These are phyloP conservation scores for Thamnophis sirtalis DNA, from an alignment of 2,113 vertebrate genomes.

Conservation along the genomic window DNA sequence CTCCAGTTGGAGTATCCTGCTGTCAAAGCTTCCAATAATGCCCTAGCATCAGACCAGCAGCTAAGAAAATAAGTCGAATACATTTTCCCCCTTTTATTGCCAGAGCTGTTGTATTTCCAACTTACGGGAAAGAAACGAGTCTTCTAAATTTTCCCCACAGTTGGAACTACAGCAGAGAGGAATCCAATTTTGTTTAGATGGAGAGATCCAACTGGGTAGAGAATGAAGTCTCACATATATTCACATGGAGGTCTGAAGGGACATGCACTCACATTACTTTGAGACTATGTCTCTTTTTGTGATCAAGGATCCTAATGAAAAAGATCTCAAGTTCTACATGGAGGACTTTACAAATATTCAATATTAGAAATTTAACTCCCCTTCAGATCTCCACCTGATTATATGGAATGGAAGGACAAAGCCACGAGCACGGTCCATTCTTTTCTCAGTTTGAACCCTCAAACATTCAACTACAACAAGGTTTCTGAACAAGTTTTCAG, in stretches of 20 bases:
- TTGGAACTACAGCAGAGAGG: not conserved
- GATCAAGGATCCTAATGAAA: not conserved
- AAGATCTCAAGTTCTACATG: not conserved
- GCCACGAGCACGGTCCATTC: not conserved
- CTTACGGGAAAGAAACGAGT: not conserved
- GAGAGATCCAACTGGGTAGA: not conserved
- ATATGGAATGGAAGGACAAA: not conserved
- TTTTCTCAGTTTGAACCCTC: not conserved
- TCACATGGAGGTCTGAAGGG: not conserved
- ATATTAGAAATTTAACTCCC: not conserved
- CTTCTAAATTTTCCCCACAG: not conserved
- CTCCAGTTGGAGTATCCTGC: not conserved
- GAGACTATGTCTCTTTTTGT: not conserved
- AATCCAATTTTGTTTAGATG: not conserved
- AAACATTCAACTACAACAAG: not conserved
- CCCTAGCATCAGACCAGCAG: not conserved
- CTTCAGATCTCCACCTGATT: not conserved
- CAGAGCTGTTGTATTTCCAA: not conserved
- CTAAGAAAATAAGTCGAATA: not conserved
- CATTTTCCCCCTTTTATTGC: not conserved
- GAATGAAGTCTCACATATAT: not conserved
- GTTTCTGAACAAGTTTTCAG: not conserved
- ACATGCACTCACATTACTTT: not conserved
- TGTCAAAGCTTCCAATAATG: not conserved
- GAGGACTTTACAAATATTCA: not conserved